Evolutionary conservation across 2,797 vertebrate species (phyloP).

Genomic region (Ciconia nigra): DNA sequence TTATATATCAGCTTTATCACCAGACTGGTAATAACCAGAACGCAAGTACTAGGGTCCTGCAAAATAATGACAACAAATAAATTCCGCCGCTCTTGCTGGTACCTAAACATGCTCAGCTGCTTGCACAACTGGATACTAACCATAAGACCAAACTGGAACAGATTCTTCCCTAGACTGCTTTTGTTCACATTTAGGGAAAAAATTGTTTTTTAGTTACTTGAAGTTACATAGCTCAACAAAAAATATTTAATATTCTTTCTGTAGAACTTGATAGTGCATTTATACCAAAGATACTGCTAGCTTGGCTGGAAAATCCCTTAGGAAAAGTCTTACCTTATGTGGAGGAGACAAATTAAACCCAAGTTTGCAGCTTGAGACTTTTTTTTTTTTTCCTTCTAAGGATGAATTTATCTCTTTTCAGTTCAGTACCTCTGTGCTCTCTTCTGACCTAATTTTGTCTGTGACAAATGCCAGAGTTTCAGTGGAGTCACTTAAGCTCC

Average conservation of each 20-base stretch:
- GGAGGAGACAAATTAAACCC: slow-evolving; percentile 12
- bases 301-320: neutral
- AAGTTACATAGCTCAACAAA: neutral
- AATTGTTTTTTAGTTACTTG: neutral
- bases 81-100: neutral
- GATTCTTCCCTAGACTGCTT: neutral
- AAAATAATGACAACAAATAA: neutral
- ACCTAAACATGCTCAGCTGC: neutral
- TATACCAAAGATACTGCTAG: neutral
- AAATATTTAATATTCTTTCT: neutral
- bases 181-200: neutral
- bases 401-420: slow-evolving; percentile 44
- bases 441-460: slow-evolving; percentile 61
- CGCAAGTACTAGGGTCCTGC: neutral
- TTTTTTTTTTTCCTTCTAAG: neutral
- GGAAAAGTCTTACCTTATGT: slow-evolving; percentile 37
- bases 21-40: neutral
- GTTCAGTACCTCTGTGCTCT: slow-evolving; percentile 41
- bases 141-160: neutral
- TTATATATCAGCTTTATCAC: neutral
- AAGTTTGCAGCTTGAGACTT: neutral
- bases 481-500: slow-evolving; percentile 58
- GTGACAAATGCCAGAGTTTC: slow-evolving; percentile 64
- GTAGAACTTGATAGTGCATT: neutral
- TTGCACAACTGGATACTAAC: fast-evolving